These are phyloP conservation scores for Molanna angustata DNA, from an alignment of 2,888 invertebrate genomes.

Conservation along the genomic window DNA sequence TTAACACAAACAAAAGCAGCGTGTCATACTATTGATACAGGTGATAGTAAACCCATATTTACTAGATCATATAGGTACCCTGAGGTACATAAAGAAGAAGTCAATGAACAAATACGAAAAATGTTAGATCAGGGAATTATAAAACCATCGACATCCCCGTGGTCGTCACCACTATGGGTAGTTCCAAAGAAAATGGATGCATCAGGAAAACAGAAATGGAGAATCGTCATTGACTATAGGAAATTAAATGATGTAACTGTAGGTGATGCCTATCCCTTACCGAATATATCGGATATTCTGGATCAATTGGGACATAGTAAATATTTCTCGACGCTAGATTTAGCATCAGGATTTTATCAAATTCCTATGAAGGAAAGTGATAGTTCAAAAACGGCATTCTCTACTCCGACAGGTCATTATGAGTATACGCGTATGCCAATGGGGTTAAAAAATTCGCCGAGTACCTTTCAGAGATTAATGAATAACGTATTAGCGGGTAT, in stretches of 20 bases:
- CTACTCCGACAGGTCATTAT: slow-evolving; percentile 37
- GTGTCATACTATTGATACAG: slow-evolving; percentile 2
- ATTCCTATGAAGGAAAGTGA: slow-evolving; percentile 36
- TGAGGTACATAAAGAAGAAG: slow-evolving; percentile 37
- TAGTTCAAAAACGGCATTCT: slow-evolving; percentile 40
- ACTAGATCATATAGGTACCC: slow-evolving; percentile 40
- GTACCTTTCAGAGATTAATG: slow-evolving; percentile 42
- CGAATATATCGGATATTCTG: slow-evolving; percentile 39
- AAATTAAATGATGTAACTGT: slow-evolving; percentile 41
- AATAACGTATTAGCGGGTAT: slow-evolving; percentile 38
- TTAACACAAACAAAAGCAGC: slow-evolving; percentile 30
- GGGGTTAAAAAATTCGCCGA: slow-evolving; percentile 42
- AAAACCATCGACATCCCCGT: slow-evolving; percentile 35
- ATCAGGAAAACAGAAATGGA: slow-evolving; percentile 36
- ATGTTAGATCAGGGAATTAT: slow-evolving; percentile 37
- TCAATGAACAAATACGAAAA: slow-evolving; percentile 37
- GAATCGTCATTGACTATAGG: slow-evolving; percentile 41
- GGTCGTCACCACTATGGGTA: slow-evolving; percentile 34
- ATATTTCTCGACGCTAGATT: slow-evolving; percentile 39
- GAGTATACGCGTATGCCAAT: slow-evolving; percentile 40
- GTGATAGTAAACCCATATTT: slow-evolving; percentile 35
- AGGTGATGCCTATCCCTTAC: slow-evolving; percentile 39
- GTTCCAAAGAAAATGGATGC: slow-evolving; percentile 39
- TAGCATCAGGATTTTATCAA: slow-evolving; percentile 42
- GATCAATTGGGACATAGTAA: slow-evolving; percentile 39